Evolutionary conservation across 2,888 invertebrate species (phyloP), one percentile per base, ranked within the genome.

Genomic region (Scaptomyza caliginosa): DNA sequence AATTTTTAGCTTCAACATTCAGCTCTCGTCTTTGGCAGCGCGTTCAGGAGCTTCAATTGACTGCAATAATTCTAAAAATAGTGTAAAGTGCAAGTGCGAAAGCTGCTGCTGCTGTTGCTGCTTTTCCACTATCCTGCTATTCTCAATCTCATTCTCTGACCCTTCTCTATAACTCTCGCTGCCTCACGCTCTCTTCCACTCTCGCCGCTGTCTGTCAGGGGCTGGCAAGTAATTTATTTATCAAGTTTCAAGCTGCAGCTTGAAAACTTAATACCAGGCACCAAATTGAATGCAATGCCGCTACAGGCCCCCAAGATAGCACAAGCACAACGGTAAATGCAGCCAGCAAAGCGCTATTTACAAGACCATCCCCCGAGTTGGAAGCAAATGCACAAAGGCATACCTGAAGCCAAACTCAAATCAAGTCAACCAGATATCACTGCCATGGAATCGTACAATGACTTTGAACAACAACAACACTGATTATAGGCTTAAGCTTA

Each of bases 171-270:
- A n/a, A n/a, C n/a, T n/a, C n/a, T n/a, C n/a, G n/a, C 23, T 21
- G 2, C 17, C 34, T 7, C 10, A n/a, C 3, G 11, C 10, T 10
- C 19, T 24, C 10, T 26, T 10, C 21, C 17, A n/a, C 10, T 10
- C 8, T 10, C 1, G 2, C 34, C 21, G 34, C 49, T 51, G 56
- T 21, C 54, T 45, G 60, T 60, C 65, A 48, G 74, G 62, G 70
- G 59, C 84, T 55, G 64, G 60, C 50, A 69, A 87, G 83, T 87
- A 84, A 84, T 84, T 84, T 87, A 84, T 84, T 84, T 84, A 87
- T 87, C 84, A 87, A 85, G 88, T 86, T 84, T 87, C 88, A 82
- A 86, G 87, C 85, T 77, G 71, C 60, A 79, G 77, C 88, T 73
- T 86, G 84, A 84, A 84, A 84, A 88, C 88, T 84, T 87, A 88